Evolutionary conservation across 2,113 vertebrate species (phyloP).

Genomic region (Megaceryle maxima): DNA sequence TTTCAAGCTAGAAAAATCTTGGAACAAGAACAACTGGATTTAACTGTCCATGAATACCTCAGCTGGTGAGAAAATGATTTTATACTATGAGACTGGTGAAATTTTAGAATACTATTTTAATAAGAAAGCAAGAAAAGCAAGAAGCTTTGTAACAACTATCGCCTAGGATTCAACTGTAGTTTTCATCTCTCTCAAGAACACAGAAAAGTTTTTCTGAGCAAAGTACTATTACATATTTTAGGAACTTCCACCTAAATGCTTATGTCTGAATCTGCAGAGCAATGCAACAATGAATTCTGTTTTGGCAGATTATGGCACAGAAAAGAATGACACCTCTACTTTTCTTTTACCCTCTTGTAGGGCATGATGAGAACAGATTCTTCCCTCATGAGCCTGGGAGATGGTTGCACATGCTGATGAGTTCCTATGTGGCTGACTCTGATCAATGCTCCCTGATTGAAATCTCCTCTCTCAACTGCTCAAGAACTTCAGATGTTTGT

Average conservation of each 20-base stretch:
- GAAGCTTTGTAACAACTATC: background rate
- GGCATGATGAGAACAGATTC: background rate
- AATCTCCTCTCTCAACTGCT: background rate
- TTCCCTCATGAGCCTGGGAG: background rate
- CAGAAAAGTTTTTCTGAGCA: background rate
- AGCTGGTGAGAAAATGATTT: background rate
- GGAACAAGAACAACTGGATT: background rate
- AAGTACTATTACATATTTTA: background rate
- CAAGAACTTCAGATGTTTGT: background rate
- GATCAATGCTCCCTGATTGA: accelerated
- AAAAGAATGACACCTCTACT: background rate
- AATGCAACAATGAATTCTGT: background rate
- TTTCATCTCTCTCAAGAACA: background rate
- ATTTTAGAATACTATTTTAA: background rate
- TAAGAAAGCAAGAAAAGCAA: background rate
- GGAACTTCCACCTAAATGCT: background rate
- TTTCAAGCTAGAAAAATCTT: background rate
- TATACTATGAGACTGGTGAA: background rate
- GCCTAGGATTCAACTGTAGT: background rate
- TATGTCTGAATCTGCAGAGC: background rate
- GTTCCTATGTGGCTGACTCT: background rate
- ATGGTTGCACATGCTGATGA: background rate
- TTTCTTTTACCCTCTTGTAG: background rate
- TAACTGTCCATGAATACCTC: background rate
- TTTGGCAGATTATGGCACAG: background rate